Conservation (phyloP, 2,888 invertebrate genomes). For the Busseola fusca region DNA sequence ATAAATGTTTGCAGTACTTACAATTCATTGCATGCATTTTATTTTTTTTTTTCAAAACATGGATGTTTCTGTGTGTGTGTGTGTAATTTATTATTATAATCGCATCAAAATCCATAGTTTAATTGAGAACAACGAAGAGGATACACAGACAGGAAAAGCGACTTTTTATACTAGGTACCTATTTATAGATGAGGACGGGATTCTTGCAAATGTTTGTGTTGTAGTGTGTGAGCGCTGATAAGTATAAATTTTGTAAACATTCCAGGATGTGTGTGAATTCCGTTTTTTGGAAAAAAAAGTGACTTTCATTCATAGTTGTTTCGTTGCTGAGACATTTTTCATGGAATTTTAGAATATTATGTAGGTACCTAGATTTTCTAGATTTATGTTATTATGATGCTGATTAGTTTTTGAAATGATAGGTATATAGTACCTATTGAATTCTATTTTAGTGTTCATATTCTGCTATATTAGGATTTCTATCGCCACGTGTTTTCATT, state of each 20-base stretch:
- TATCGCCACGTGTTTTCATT: background rate
- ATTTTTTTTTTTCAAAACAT: background rate
- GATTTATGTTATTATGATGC: background rate
- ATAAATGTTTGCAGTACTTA: no score
- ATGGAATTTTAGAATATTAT: background rate
- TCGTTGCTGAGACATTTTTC: background rate
- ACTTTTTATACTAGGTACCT: background rate
- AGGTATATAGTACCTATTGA: background rate
- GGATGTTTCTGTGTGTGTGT: background rate
- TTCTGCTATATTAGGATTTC: background rate
- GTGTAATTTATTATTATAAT: background rate
- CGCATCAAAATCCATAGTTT: background rate
- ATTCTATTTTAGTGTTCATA: background rate
- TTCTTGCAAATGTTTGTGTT: conserved; percentile 34
- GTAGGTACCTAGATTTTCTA: background rate
- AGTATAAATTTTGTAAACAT: conserved; percentile 28
- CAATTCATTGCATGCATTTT: no score
- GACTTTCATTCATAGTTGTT: conserved; percentile 10
- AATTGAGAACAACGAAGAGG: conserved; percentile 9
- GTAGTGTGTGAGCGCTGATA: conserved; percentile 9
- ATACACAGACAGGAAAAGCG: conserved; percentile 12
- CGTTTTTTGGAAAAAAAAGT: conserved; percentile 24
- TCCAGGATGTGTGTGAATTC: conserved; percentile 9
- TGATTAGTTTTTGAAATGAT: conserved; percentile 2
- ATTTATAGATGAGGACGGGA: conserved; percentile 20